Base-by-base conservation (phyloP, 1,140 invertebrate species). In the Bombus polaris region DNA sequence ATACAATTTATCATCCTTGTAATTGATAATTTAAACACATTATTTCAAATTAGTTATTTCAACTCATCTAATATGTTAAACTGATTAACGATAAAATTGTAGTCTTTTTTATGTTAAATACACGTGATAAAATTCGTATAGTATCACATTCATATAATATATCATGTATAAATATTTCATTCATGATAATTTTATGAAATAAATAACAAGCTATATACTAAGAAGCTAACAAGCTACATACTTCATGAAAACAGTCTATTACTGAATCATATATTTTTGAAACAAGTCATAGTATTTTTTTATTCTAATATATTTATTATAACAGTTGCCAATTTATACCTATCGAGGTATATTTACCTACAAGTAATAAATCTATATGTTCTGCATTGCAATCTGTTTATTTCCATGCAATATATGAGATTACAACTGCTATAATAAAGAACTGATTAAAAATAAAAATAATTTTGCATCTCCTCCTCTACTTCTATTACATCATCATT, bases 101-200 rank as follows among this genome's bases (percentile, higher is more conserved):
- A 68, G 25, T 47, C 6, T 10, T 12, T 47, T 32, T 70, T 39
- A 53, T 53, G 73, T 28, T 73, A 73, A 32, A 39, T 39, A 68
- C 12, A n/a, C 6, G 28, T 59, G 66, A 65, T 57, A 81, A 65
- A 77, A 1, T 66, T 25, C 22, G 28, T 42, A 53, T 8, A 39
- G 12, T 39, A 88, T 84, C 25, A n/a, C 37, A 68, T 75, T 80
- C 84, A 44, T 88, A 68, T 79, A 83, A 80, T 65, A 47, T 72
- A 44, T 65, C 1, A 83, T 22, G 35, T 70, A 53, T 71, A 57
- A 68, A 84, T 84, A 78, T 22, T 35, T 70, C 53, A 37, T 77
- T 53, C 10, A 9, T 42, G 18, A 53, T 53, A 39, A n/a, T 15
- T 77, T 83, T 77, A 77, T 83, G 32, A 42, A 57, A 35, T 83